A percentile compares a stretch with the other conserved stretches of the same genome.
Evolutionary conservation across 2,113 vertebrate genomes (phyloP).

Genomic region (Castor canadensis): DNA sequence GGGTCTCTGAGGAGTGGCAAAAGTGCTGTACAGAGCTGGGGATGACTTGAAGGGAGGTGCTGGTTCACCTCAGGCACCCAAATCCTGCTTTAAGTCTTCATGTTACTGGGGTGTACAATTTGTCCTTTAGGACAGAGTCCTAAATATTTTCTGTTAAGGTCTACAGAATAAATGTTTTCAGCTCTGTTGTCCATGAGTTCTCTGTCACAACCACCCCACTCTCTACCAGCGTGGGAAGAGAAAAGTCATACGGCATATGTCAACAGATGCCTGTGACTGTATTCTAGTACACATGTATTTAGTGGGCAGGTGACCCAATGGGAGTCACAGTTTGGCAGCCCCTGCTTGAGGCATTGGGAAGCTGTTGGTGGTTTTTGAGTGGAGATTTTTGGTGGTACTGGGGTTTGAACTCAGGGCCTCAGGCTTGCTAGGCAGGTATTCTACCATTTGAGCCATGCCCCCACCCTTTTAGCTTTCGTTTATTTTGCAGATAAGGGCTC

Average conservation of each 20-base stretch:
- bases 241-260: not conserved
- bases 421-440: too few species aligned
- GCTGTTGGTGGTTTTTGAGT: not conserved
- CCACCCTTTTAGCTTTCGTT: too few species aligned
- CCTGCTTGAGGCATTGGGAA: not conserved
- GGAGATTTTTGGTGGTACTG: not conserved
- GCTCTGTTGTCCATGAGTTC: not conserved
- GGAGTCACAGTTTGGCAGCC: not conserved
- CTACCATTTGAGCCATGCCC: too few species aligned
- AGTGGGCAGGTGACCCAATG: not conserved
- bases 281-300: not conserved
- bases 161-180: constrained; percentile 21
- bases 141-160: not conserved
- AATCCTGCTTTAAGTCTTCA: not conserved
- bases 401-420: too few species aligned
- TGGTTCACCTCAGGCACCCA: not conserved
- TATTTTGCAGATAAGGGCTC: too few species aligned
- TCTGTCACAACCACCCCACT: not conserved
- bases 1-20: not conserved
- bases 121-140: not conserved
- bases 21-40: not conserved
- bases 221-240: not conserved
- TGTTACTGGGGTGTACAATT: constrained; percentile 8
- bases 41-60: not conserved
- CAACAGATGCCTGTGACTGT: not conserved